Base-by-base conservation (phyloP, 1,140 invertebrate species). In the Ylistrum balloti region DNA sequence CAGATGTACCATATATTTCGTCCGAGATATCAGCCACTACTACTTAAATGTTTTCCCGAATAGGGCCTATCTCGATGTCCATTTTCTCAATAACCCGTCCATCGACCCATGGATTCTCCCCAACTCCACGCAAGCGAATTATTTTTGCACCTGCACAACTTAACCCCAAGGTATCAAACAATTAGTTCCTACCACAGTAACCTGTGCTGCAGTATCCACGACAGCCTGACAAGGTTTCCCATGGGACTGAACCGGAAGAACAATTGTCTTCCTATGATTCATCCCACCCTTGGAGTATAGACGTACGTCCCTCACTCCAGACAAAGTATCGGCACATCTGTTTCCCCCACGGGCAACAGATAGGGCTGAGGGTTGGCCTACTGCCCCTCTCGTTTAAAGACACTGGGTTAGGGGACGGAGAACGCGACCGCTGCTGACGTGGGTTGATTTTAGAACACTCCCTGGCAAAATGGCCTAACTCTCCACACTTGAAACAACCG, bases 161-260 rank as follows among this genome's bases (percentile, higher is more conserved):
- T 5, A 48, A 45, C 7, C 33, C 10, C 20, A 91, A 86, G 9
- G 20, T 86, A 10, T 91, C 15, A 48, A 48, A 88, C 15, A 9
- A 45, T 7, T 38, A 88, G 33, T 41, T 13, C 1, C 22, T 5
- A 91, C 56, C 7, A 91, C 86, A 33, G 90, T 74, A 74, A 91
- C 45, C 86, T 91, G 90, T 20, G 90, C 90, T 32, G 87, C 90
- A 74, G 87, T 91, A 33, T 91, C 90, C n/a, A 91, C 38, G 22
- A 91, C 88, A n/a, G 90, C 90, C 13, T 45, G 15, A 2, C 33
- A 74, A 10, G 74, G 22, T 74, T 74, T 88, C 9, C 15, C 22
- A 20, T 88, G n/a, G 5, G 33, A 9, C 15, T 33, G 1, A 10
- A 56, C 28, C 9, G 45, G 88, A n/a, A 88, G 48, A 11, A 74